Base-by-base conservation (phyloP, 1,140 invertebrate genomes). In the Propsilocerus akamusi region DNA sequence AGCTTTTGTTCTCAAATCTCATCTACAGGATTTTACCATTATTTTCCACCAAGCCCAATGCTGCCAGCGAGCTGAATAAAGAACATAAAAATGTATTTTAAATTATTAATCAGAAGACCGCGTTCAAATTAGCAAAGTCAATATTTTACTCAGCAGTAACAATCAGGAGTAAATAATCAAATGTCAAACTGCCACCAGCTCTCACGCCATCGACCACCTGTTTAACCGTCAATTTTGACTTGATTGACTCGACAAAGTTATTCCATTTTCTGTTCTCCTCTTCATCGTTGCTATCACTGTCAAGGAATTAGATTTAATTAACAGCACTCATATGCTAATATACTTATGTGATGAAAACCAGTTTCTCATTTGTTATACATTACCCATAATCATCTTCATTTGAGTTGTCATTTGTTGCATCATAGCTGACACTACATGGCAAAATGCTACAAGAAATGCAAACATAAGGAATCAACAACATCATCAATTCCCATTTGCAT, bases 121-220 rank as follows among this genome's bases (percentile, higher is more conserved):
- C n/a, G n/a, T n/a, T n/a, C n/a, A n/a, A n/a, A n/a, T n/a, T n/a
- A n/a, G n/a, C n/a, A n/a, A n/a, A n/a, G n/a, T n/a, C n/a, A 47
- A 41, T 34, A 49, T 70, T 72, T 76, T 71, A 86, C 83, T 83
- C 83, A 46, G 85, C 85, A 26, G 86, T 80, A 51, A 87, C 69
- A 47, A 87, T 77, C 28, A 89, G 64, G 48, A 81, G 69, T 17
- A 89, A 65, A 61, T 83, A 91, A 67, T 91, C 86, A 64, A 90
- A 91, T 1, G 82, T 84, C 25, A 89, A 66, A 50, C 78, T 72
- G n/a, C 83, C 83, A 11, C 82, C 82, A 26, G 73, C 73, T 47
- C 78, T 67, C 2, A 91, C 84, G 1, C 79, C 78, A 58, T 85
- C 81, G 1, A 91, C 83, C 1, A 91, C 85, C 72, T 88, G 81